These are phyloP conservation scores for Stictocephala bisonia DNA, from an alignment of 2,888 invertebrate species.

Conservation along the genomic window DNA sequence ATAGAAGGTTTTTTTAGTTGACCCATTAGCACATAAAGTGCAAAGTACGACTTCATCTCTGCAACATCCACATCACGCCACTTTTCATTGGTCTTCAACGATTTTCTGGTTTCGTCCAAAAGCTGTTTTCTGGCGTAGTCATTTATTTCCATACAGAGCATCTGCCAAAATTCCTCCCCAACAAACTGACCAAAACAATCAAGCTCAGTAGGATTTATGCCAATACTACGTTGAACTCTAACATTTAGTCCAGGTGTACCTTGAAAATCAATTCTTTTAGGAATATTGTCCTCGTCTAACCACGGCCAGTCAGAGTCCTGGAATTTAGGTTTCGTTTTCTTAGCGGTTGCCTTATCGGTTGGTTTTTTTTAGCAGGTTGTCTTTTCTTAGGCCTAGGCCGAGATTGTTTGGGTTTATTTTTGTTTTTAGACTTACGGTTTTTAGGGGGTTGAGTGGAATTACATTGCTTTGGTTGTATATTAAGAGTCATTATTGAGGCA, in stretches of 20 bases:
- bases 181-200: slow-evolving; percentile 28
- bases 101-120: neutral
- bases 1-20: slow-evolving; percentile 13
- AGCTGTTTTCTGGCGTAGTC: slow-evolving; percentile 25
- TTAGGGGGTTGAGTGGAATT: neutral
- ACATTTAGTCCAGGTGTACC: slow-evolving; percentile 22
- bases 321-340: slow-evolving; percentile 10
- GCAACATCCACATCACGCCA: slow-evolving; percentile 2
- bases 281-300: slow-evolving; percentile 11
- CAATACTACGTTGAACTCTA: slow-evolving; percentile 16
- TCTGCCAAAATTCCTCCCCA: slow-evolving; percentile 22
- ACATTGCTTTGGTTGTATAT: neutral
- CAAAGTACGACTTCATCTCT: slow-evolving; percentile 30
- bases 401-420: slow-evolving; percentile 13
- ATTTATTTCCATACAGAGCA: slow-evolving; percentile 19
- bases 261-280: slow-evolving; percentile 10
- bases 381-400: slow-evolving; percentile 17
- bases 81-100: slow-evolving; percentile 9
- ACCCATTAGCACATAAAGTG: slow-evolving; percentile 7
- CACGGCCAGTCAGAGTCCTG: slow-evolving; percentile 19
- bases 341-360: neutral
- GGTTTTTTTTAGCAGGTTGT: neutral
- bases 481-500: neutral
- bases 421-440: slow-evolving; percentile 5
- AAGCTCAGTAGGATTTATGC: slow-evolving; percentile 18